Evolutionary conservation across 2,888 invertebrate genomes (phyloP), one percentile per base, ranked within the genome.

Genomic region (Patella depressa): DNA sequence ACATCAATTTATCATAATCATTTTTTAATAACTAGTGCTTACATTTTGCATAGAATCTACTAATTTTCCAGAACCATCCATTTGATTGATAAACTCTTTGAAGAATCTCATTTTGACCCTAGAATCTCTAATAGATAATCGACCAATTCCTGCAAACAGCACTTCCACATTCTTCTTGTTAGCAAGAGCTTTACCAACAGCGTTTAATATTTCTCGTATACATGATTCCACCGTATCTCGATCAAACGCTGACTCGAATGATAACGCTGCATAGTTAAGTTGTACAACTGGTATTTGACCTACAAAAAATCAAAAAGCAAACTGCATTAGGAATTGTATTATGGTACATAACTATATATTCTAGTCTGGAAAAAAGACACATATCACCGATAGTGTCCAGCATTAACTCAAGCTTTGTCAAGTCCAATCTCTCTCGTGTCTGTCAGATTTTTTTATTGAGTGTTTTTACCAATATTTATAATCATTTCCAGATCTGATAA

Each of bases 101-200:
- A 88, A 91, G 82, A 92, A 92, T 83, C 89, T 90, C 91, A 91
- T 91, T 83, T 92, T 92, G 5, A 91, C 90, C 78, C 85, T 86
- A 59, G 84, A 83, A 75, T 91, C 89, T 73, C 91, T 83, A 53
- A 92, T 89, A 34, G 88, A 86, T 53, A 92, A 85, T 55, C 90
- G 87, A 45, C 92, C 92, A 78, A 92, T 88, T 17, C 90, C 90
- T 74, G 77, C 80, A 80, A 92, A 92, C 34, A 86, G 84, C 53
- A 92, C 88, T 82, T 92, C 92, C 53, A 91, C 88, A 85, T 90
- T 90, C 79, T 84, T 84, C 76, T 84, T 88, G 19, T 86, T 80
- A 54, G 88, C 88, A 5, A 91, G 82, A 29, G 91, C 88, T 9
- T 89, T 77, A 15, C 87, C 86, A 17, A 90, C 83, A 24, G 91